Base-by-base conservation (phyloP, 2,113 vertebrate species). In the Plotosus lineatus region DNA sequence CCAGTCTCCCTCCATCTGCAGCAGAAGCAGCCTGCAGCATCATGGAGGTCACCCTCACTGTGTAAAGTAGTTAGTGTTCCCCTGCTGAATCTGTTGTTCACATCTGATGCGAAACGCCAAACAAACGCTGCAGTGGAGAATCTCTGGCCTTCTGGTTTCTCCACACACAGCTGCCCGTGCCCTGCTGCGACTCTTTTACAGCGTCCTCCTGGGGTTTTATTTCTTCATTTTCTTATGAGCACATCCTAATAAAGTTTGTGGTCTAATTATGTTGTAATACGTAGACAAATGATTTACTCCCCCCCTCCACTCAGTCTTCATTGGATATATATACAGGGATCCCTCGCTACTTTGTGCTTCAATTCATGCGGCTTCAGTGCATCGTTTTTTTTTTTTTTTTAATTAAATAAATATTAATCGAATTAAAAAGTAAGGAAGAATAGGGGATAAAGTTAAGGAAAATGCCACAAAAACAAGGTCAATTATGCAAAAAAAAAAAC, bases 51-150 rank as follows among this genome's bases (percentile, higher is more conserved):
- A 10, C 73, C 8, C 73, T 44, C 33, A 48, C 28, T 14, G 50
- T 46, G 38, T 71, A 66, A 65, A 79, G 26, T 7, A 50, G 77
- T 11, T 77, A 58, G 69, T n/a, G 75, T 81, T 79, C 63, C 68
- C 58, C 79, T 74, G 75, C 81, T 23, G 65, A 81, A 85, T 82
- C 7, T 86, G 82, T 83, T 75, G 14, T 81, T 83, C 46, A 46
- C 68, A 75, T 72, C 80, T 15, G 38, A 66, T 40, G 10, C 78
- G 53, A 77, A 48, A 75, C 61, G 56, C 77, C 73, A 87, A 84
- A 84, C 75, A 86, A 31, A 61, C 56, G 23, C 46, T 6, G 50
- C 40, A 56, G 60, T 61, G 69, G 38, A 73, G 66, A 75, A 69
- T 17, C 40, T 58, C 60, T 48, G 31, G 50, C 74, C 55, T 69